These are phyloP conservation scores for Pelmatolapia mariae DNA, from an alignment of 2,113 vertebrate species.

Conservation along the genomic window DNA sequence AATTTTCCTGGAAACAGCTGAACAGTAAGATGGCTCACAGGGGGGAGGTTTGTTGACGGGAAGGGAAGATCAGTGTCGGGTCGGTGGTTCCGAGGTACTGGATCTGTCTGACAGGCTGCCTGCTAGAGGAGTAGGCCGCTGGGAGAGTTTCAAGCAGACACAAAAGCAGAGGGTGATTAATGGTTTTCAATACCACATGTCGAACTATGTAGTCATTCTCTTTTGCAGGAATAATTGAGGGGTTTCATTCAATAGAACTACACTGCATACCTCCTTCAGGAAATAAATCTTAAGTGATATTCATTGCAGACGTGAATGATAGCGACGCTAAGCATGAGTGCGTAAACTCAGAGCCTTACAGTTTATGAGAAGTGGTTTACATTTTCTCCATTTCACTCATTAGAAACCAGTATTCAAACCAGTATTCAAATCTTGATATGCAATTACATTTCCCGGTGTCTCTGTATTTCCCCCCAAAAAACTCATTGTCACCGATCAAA, in stretches of 20 bases:
- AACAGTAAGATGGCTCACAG: background rate
- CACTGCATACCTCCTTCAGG: background rate
- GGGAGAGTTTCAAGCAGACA: background rate
- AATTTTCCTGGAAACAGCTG: slow-evolving; percentile 3
- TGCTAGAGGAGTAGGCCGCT: background rate
- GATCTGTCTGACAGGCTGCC: background rate
- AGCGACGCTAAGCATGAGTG: background rate
- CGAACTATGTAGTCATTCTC: background rate
- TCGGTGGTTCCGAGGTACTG: background rate
- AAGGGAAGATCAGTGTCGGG: slow-evolving; percentile 3
- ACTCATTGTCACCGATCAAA: background rate
- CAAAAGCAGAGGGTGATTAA: background rate
- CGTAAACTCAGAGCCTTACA: background rate
- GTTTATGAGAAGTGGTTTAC: background rate
- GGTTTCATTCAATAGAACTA: background rate
- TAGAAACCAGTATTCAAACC: background rate
- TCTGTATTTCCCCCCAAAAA: background rate
- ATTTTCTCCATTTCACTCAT: background rate
- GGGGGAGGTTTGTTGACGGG: background rate
- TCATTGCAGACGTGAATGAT: background rate
- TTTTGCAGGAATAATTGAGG: background rate
- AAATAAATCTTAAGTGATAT: background rate
- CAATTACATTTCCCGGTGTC: background rate
- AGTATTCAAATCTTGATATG: background rate
- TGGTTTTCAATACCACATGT: background rate